phyloP scores from a whole-genome alignment of 2,797 vertebrate species.

The Rhadinocentrus ornatus region DNA sequence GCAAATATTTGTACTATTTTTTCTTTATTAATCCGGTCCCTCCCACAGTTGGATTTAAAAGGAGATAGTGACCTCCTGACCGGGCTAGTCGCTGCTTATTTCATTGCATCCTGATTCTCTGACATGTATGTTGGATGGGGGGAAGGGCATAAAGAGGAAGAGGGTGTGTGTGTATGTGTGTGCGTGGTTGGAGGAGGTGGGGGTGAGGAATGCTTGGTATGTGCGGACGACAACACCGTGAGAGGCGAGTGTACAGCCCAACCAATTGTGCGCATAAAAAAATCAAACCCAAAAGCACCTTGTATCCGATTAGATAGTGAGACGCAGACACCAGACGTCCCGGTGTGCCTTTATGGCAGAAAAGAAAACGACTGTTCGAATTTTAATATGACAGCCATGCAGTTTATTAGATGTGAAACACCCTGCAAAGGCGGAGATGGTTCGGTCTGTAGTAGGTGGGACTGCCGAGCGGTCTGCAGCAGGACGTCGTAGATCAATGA shows the following conservation, averaged over 20 bases:
- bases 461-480: constrained; percentile 83
- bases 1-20: not conserved
- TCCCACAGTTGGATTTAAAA: constrained; percentile 25
- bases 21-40: constrained; percentile 21
- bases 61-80: constrained; percentile 71
- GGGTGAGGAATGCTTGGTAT: constrained; percentile 84
- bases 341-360: not conserved
- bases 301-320: not conserved
- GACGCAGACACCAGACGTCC: rapidly evolving
- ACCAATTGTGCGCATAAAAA: constrained; percentile 2
- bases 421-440: constrained; percentile 72
- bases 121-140: constrained; percentile 76
- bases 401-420: constrained; percentile 25
- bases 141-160: constrained; percentile 78
- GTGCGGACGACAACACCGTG: constrained; percentile 74
- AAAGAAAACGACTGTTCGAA: not conserved
- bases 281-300: constrained; percentile 6
- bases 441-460: constrained; percentile 86
- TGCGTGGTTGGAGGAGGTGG: constrained; percentile 71
- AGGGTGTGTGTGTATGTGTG: constrained; percentile 57
- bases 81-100: constrained; percentile 70
- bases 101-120: constrained; percentile 80
- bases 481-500: constrained; percentile 89
- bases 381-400: constrained; percentile 22
- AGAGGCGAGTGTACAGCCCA: constrained; percentile 50